A percentile compares a stretch with the other conserved stretches of the same genome.
These are phyloP conservation scores for Chinchilla lanigera DNA, from an alignment of 2,113 vertebrate genomes.

Conservation along the genomic window DNA sequence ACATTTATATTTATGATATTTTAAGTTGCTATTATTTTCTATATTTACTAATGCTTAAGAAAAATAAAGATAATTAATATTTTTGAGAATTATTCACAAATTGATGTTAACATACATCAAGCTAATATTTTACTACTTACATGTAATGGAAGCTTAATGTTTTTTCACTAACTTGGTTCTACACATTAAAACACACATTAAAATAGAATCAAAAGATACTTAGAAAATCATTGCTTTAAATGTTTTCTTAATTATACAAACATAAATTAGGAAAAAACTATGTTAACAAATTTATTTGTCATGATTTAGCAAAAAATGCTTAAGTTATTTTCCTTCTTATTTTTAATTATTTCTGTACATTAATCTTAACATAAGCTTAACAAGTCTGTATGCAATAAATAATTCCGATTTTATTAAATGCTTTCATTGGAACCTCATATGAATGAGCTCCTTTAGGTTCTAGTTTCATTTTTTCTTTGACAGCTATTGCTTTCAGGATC, in stretches of 20 bases:
- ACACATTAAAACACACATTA: neutral
- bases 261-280: neutral
- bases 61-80: neutral
- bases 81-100: neutral
- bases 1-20: neutral
- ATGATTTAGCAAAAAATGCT: neutral
- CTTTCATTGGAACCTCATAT: neutral
- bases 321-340: neutral
- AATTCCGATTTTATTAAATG: neutral
- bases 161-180: neutral
- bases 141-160: neutral
- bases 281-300: constrained; percentile 6
- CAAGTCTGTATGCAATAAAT: neutral
- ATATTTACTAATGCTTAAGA: neutral
- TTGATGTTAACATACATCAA: neutral
- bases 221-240: neutral
- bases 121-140: neutral
- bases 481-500: neutral
- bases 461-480: neutral
- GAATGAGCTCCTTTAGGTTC: neutral
- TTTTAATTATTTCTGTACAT: neutral
- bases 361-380: neutral
- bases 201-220: neutral
- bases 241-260: neutral
- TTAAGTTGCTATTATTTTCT: neutral